Base-by-base conservation (phyloP, 2,113 vertebrate species). In the Morphnarchus princeps region DNA sequence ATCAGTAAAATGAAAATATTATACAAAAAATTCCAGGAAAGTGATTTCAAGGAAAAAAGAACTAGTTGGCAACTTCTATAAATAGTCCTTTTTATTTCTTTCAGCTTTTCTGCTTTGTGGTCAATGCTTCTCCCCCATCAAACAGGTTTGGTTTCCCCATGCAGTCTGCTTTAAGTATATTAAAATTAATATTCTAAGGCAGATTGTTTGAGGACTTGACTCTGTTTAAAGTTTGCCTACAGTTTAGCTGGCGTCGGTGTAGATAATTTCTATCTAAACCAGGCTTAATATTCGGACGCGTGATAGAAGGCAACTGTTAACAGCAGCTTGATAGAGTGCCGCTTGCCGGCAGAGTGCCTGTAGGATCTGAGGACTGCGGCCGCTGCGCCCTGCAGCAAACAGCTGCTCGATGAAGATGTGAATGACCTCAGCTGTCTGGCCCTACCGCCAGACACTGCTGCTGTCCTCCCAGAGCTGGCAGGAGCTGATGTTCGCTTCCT, bases 21-120 rank as follows among this genome's bases (percentile, higher is more conserved):
- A 59, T 49, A 70, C 29, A 88, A 74, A 92, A 84, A 86, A 36
- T 62, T 93, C 52, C 76, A 82, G 24, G 57, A 88, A 95, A 85
- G 52, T 57, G 50, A 93, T 88, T 94, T 93, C 80, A 96, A 74
- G 71, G 50, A 61, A 92, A 82, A 82, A 85, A 81, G 24, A 77
- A 47, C 8, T 42, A 57, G 36, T 76, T 94, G 69, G 38, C 45
- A 82, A 55, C 61, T 79, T 82, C 52, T 61, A 38, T 65, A 88
- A 69, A 82, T 55, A 82, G 40, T 16, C 7, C 36, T 81, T 92
- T 71, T 47, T 59, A 34, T 87, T 94, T 70, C 61, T 71, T 90
- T 82, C 62, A 79, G 34, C 5, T 71, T 82, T 86, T 91, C 42
- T 93, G 26, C 62, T 79, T 78, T 86, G 24, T 36, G 43, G 45